Base-by-base conservation (phyloP, 2,797 vertebrate genomes). In the Eulemur coronatus region DNA sequence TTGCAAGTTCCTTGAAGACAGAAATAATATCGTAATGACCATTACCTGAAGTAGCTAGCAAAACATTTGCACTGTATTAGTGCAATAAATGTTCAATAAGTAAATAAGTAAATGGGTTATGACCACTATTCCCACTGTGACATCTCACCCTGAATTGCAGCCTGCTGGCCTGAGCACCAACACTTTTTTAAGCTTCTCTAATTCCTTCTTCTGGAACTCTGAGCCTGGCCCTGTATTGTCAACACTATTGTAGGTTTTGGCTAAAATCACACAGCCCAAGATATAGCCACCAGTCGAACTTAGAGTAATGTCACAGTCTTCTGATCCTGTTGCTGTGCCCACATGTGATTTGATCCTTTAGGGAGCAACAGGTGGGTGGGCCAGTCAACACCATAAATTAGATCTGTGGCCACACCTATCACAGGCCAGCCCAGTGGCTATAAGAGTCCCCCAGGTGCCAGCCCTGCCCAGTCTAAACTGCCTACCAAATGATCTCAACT, bases 141-240 rank as follows among this genome's bases (percentile, higher is more conserved):
- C 28, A 41, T 26, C 10, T 69, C 0, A 0, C 18, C 28, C 35
- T 12, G 1, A n/a, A 48, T 12, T 9, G 1, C 1, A 57, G 35
- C 0, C 67, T n/a, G 4, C 18, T 79, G 41, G 55, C 8, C 59
- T 17, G 14, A 80, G 28, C 5, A 33, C 38, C 2, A 4, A 5
- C 9, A 12, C 3, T 38, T 48, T 33, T 43, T 67, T 35, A 22
- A 28, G 35, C 11, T 63, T 33, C 15, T 63, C 4, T 38, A 52
- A 79, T 43, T 80, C 9, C 69, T 72, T 57, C 5, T 52, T 59
- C 14, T 55, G 57, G 41, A 67, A 70, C 35, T 73, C 38, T 72
- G 28, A 72, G 13, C 9, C 61, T n/a, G 41, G 28, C 1, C 11
- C 35, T 33, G 0, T 30, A 55, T 20, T 38, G 18, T 85, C 38